A percentile compares a stretch with the other conserved stretches of the same genome.
Conservation (phyloP, 2,888 invertebrate genomes). For the Tenthredo scrophulariae region DNA sequence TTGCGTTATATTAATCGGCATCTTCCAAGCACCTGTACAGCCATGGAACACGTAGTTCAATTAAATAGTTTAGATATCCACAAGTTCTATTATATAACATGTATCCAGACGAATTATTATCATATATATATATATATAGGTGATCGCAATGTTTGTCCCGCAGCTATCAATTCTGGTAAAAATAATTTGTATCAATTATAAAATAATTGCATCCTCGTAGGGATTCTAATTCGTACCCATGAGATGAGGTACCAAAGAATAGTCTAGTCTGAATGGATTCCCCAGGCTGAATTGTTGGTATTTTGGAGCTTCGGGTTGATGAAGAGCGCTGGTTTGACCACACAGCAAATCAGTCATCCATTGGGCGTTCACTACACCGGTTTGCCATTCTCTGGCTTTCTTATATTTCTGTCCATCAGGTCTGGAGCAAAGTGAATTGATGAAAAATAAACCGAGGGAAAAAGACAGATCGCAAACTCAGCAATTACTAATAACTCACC, state of each 20-base stretch:
- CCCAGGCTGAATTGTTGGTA: slow-evolving; percentile 92
- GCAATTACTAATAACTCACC: slow-evolving; percentile 65
- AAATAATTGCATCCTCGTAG: background rate
- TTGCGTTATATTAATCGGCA: slow-evolving; percentile 93
- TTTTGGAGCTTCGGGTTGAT: slow-evolving; percentile 89
- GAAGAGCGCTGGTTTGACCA: slow-evolving; percentile 90
- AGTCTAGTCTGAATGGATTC: slow-evolving; percentile 92
- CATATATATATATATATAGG: too few species aligned
- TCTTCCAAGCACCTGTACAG: slow-evolving; percentile 92
- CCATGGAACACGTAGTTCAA: slow-evolving; percentile 37
- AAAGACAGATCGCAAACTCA: too few species aligned
- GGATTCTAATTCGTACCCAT: slow-evolving; percentile 85
- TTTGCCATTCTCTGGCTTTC: slow-evolving; percentile 95
- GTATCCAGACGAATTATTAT: background rate
- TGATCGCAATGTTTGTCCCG: too few species aligned
- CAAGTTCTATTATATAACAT: background rate
- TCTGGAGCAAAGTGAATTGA: slow-evolving; percentile 76
- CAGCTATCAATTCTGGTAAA: background rate
- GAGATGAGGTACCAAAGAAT: slow-evolving; percentile 90
- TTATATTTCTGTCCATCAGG: slow-evolving; percentile 93
- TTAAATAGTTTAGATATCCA: background rate
- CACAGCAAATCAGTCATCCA: slow-evolving; percentile 96
- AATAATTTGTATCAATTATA: background rate
- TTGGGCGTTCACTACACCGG: slow-evolving; percentile 94
- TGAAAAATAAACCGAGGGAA: background rate